Evolutionary conservation across 2,797 vertebrate genomes (phyloP), one percentile per base, ranked within the genome.

Genomic region (Diplodus puntazzo): DNA sequence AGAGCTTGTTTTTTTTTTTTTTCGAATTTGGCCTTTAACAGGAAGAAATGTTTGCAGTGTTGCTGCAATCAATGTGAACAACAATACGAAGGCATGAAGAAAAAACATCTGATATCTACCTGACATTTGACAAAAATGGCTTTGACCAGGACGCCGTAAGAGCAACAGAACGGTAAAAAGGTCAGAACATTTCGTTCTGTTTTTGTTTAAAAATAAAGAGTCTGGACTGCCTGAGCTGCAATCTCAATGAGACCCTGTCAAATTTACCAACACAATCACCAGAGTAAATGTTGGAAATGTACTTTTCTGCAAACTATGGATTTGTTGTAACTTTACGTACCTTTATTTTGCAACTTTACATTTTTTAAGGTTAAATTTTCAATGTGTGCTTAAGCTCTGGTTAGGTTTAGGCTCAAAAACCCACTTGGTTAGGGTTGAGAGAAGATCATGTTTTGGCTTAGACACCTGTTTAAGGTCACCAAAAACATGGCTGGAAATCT

Each of bases 41-140:
- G 27, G 5, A 42, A 67, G n/a, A 73, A 64, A 46, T 14, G 18
- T 55, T 61, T 63, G 27, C 20, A n/a, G n/a, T 69, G 79, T 62
- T 12, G 57, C n/a, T 21, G 20, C 54, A 74, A 86, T 83, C 79
- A 65, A 66, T 75, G 50, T 46, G 46, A 34, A 54, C n/a, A 52
- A 61, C 23, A 73, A 73, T 16, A 70, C 50, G 58, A 69, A 79
- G 27, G 60, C 20, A 34, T 18, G 34, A 67, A 39, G 20, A 60
- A 23, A 62, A 63, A 43, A 61, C 18, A 53, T 65, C 69, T 30
- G 73, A 67, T 10, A 62, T 71, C 25, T 11, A 4, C 25, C 62
- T 89, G 87, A 82, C 86, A 86, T 91, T 88, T 87, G 75, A 39
- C 27, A 54, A 48, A 72, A 81, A 78, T 60, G 69, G 60, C 73